Conservation (phyloP, 1,140 invertebrate genomes). For the Hylaeus anthracinus region DNA sequence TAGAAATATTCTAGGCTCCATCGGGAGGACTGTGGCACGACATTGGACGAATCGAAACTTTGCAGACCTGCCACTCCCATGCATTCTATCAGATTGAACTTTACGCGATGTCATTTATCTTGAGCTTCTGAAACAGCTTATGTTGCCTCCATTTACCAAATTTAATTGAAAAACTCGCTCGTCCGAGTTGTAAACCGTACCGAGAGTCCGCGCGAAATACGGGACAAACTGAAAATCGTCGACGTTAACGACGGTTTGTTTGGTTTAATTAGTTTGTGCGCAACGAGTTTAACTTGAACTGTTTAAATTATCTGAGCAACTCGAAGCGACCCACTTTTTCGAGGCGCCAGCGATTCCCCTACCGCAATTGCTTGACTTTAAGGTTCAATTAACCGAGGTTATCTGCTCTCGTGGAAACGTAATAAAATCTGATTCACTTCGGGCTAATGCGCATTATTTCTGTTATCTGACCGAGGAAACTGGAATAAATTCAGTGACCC, state of each 20-base stretch:
- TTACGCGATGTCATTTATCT: conserved; percentile 26
- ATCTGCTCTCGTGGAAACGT: too few species aligned
- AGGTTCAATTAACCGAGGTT: background rate
- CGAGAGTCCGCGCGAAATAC: background rate
- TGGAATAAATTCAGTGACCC: background rate
- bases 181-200: background rate
- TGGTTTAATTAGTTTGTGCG: conserved; percentile 43
- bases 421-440: conserved; percentile 2
- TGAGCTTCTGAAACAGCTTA: conserved; percentile 6
- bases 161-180: conserved; percentile 2
- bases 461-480: background rate
- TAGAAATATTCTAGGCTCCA: background rate
- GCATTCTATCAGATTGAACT: conserved; percentile 22
- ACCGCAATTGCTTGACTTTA: background rate
- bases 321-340: conserved; percentile 23
- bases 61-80: background rate
- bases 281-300: conserved; percentile 2
- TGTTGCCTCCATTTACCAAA: background rate
- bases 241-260: conserved; percentile 20
- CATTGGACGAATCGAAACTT: background rate
- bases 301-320: conserved; percentile 28
- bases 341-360: background rate
- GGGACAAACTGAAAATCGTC: conserved; percentile 1
- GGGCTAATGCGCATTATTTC: background rate
- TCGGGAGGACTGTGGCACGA: background rate